Evolutionary conservation across 1,140 invertebrate genomes (phyloP).

Genomic region (Wiebesia pumilae): DNA sequence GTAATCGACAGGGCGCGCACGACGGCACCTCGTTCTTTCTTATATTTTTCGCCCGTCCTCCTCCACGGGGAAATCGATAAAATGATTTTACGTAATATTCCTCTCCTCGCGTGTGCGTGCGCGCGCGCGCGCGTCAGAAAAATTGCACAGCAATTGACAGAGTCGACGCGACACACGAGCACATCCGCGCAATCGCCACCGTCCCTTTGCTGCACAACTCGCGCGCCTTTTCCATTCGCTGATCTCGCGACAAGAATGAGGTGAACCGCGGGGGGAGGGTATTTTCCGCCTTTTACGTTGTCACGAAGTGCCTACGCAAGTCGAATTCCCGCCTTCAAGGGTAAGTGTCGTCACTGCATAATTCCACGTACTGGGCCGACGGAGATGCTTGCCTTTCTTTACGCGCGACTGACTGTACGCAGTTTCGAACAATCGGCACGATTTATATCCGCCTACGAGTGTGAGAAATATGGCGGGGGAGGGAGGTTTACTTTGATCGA

Average conservation of each 20-base stretch:
- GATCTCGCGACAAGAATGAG: too few relatives aligned
- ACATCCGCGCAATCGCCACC: too few relatives aligned
- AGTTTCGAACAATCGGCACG: neutral
- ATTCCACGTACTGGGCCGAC: neutral
- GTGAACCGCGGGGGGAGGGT: too few relatives aligned
- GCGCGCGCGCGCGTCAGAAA: neutral
- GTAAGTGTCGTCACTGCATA: slow-evolving; percentile 4
- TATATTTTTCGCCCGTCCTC: neutral
- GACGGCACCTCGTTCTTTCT: neutral
- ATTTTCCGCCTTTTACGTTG: neutral
- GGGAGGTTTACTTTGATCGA: neutral
- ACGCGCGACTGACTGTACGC: neutral
- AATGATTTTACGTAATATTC: slow-evolving; percentile 47
- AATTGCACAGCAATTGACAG: neutral
- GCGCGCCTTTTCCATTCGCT: too few relatives aligned
- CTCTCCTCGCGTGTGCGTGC: neutral
- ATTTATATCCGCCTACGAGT: neutral
- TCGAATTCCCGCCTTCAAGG: slow-evolving; percentile 3
- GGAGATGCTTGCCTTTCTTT: neutral
- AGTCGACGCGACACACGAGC: neutral
- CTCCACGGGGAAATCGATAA: slow-evolving; percentile 24
- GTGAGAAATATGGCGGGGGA: neutral
- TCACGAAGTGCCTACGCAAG: neutral
- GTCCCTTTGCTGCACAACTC: too few relatives aligned
- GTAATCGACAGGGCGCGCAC: too few relatives aligned